These are phyloP conservation scores for Pelodiscus sinensis DNA, from an alignment of 2,113 vertebrate species.

Conservation along the genomic window DNA sequence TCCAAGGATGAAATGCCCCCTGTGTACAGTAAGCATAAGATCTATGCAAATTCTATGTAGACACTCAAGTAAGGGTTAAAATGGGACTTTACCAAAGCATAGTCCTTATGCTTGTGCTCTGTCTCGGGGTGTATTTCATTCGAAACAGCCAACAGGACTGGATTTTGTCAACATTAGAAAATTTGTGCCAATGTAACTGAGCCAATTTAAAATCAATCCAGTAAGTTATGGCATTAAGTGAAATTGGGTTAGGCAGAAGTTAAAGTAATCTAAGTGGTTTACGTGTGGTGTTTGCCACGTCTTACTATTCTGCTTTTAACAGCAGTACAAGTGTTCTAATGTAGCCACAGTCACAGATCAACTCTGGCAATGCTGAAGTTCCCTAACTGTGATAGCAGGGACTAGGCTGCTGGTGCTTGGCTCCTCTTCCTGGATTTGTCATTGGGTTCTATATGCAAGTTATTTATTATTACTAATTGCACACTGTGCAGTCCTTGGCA, in stretches of 20 bases:
- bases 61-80: not conserved
- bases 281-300: not conserved
- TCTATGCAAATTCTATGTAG: not conserved
- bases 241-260: not conserved
- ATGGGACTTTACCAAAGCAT: not conserved
- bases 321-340: not conserved
- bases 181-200: not conserved
- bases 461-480: not conserved
- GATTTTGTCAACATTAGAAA: not conserved
- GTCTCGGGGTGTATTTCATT: not conserved
- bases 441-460: not conserved
- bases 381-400: not conserved
- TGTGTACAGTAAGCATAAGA: not conserved
- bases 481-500: not conserved
- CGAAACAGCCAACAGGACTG: not conserved
- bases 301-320: rapidly evolving
- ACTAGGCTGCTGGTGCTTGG: not conserved
- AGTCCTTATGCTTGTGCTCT: conserved; percentile 2
- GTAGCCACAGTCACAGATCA: not conserved
- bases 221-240: not conserved
- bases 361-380: not conserved
- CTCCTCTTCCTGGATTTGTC: not conserved
- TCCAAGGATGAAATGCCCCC: conserved; percentile 25
- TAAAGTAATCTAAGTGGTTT: not conserved
- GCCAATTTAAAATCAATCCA: not conserved